phyloP scores from a whole-genome alignment of 2,797 vertebrate species.

The Chaunax sp. region DNA sequence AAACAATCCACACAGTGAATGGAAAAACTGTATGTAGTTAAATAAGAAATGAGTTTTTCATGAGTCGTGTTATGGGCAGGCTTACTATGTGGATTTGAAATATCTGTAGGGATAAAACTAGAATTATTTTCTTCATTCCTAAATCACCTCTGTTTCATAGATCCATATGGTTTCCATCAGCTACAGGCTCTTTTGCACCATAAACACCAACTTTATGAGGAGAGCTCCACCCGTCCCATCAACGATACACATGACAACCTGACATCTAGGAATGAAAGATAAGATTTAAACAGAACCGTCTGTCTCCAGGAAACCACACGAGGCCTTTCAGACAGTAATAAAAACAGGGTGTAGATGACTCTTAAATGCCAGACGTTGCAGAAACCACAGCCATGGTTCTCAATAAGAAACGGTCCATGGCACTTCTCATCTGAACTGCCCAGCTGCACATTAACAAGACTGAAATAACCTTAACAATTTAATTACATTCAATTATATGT shows the following conservation, averaged over 20 bases:
- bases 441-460: constrained; percentile 38
- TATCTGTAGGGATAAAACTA: constrained; percentile 12
- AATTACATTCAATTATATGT: constrained; percentile 44
- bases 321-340: constrained; percentile 49
- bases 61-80: neutral
- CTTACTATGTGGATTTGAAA: constrained; percentile 15
- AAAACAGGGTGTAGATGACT: constrained; percentile 61
- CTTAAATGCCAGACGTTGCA: constrained; percentile 41
- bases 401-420: constrained; percentile 47
- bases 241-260: constrained; percentile 16
- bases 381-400: constrained; percentile 56
- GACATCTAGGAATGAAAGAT: constrained; percentile 54
- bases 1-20: neutral
- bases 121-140: constrained; percentile 9
- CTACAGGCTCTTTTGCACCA: constrained; percentile 7
- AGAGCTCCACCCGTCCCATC: constrained; percentile 14
- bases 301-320: constrained; percentile 38
- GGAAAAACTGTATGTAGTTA: too few relatives aligned
- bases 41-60: too few relatives aligned
- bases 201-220: constrained; percentile 6
- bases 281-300: constrained; percentile 48
- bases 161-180: constrained; percentile 20
- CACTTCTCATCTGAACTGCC: constrained; percentile 33
- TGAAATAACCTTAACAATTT: constrained; percentile 52
- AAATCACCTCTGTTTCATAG: constrained; percentile 16